Base-by-base conservation (phyloP, 1,140 invertebrate species). In the Scaptomyza hsui region DNA sequence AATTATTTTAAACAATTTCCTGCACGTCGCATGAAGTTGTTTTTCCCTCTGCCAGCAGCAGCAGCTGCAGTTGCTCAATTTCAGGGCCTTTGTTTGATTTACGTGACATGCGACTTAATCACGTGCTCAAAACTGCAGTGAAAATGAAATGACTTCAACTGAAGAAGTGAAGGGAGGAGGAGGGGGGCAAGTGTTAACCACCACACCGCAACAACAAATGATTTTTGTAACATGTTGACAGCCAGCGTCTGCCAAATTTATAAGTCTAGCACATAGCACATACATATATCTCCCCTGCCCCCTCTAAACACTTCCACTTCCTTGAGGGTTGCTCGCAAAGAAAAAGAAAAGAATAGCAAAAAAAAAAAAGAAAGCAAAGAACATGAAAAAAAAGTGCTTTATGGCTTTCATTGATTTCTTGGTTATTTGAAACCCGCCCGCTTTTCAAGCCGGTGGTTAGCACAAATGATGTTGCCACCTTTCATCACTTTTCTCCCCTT, bases 1-100 rank as follows among this genome's bases (percentile, higher is more conserved):
- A 83, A 83, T 82, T 82, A 82, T 83, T 82, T 82, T 78, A 83
- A 82, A 75, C 75, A 83, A 67, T 82, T 82, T 82, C 79, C 78
- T 82, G 78, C 78, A 53, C 62, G 56, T 68, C 60, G 64, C 44
- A 26, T 26, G 44, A 35, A 59, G 71, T 62, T 71, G 35, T 72
- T 49, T 62, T 55, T 41, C 35, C 35, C 47, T 55, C 77, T 41
- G 63, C 10, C 41, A 4, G 24, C 24, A 24, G 24, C 32, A 37
- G 65, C 29, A 29, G 9, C 47, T 67, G 63, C 16, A 55, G 59
- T 75, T 80, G 56, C 49, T 44, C 49, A 72, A 52, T 78, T 74
- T 71, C 72, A 74, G 72, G 61, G 26, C 57, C 65, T 56, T 63
- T 81, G 78, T 81, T 81, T 75, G 79, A 71, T 74, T 78, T 83